Percentiles rank a stretch among this genome's conserved stretches.
Evolutionary conservation across 2,113 vertebrate species (phyloP).

Genomic region (Plecturocebus donacophilus): DNA sequence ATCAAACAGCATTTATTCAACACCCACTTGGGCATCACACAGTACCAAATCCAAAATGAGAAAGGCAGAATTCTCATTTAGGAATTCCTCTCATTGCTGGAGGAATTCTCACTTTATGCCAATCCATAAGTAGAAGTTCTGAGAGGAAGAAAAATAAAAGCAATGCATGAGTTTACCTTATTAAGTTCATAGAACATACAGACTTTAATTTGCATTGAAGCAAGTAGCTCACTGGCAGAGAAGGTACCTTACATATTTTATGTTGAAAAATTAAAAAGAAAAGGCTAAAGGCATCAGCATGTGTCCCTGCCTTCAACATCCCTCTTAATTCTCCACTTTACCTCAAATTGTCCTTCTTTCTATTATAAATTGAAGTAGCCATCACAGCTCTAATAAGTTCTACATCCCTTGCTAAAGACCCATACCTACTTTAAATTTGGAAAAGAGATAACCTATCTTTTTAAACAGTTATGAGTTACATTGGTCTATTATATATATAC

Average conservation of each 20-base stretch:
- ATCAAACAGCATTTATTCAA: background rate
- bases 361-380: background rate
- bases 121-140: background rate
- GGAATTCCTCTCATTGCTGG: background rate
- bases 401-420: background rate
- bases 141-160: background rate
- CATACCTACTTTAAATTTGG: background rate
- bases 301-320: background rate
- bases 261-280: background rate
- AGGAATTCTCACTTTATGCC: constrained; percentile 23
- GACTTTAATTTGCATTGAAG: background rate
- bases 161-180: background rate
- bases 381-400: background rate
- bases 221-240: background rate
- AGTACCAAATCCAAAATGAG: constrained; percentile 15
- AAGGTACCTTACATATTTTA: background rate
- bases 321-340: constrained; percentile 7
- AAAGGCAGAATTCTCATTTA: constrained; percentile 8
- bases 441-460: background rate
- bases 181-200: background rate
- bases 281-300: background rate
- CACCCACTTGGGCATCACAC: background rate
- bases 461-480: background rate
- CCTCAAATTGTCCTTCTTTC: background rate
- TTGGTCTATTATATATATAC: background rate